phyloP scores from a whole-genome alignment of 2,888 invertebrate genomes.

The Sphinx pinastri region DNA sequence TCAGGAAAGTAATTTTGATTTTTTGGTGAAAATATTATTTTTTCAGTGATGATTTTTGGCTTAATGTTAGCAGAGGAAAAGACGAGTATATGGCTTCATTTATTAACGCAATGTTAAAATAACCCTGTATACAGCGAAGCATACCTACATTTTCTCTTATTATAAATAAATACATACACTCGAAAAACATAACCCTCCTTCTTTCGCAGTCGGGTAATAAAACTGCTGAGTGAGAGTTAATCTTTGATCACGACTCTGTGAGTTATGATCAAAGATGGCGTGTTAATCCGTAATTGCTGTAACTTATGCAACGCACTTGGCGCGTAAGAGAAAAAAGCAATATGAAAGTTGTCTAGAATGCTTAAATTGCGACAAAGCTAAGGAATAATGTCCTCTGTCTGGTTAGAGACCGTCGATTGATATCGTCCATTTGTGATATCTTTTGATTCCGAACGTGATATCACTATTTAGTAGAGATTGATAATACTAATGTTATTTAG shows the following conservation, averaged over 20 bases:
- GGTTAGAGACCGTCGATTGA: background rate
- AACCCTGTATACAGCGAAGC: slow-evolving; percentile 29
- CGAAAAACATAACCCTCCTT: no score
- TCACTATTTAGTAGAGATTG: background rate
- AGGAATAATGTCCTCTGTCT: background rate
- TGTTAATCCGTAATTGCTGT: slow-evolving; percentile 27
- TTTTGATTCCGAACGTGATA: background rate
- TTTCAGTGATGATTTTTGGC: no score
- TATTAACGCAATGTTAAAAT: no score
- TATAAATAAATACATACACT: no score
- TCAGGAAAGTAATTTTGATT: no score
- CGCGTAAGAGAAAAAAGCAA: background rate
- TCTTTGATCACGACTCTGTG: no score
- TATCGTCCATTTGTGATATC: slow-evolving; percentile 3
- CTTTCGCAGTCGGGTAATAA: no score
- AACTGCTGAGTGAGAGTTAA: slow-evolving; percentile 29
- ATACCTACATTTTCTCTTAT: slow-evolving; percentile 42
- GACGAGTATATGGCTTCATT: background rate
- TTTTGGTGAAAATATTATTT: no score
- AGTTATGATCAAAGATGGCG: slow-evolving; percentile 27
- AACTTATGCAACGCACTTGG: slow-evolving; percentile 20
- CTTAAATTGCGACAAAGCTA: background rate
- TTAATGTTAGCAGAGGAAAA: no score
- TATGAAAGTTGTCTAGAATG: slow-evolving; percentile 9
- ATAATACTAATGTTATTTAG: background rate